These are phyloP conservation scores for Nomada hirtipes DNA, from an alignment of 2,888 invertebrate genomes.

Conservation along the genomic window DNA sequence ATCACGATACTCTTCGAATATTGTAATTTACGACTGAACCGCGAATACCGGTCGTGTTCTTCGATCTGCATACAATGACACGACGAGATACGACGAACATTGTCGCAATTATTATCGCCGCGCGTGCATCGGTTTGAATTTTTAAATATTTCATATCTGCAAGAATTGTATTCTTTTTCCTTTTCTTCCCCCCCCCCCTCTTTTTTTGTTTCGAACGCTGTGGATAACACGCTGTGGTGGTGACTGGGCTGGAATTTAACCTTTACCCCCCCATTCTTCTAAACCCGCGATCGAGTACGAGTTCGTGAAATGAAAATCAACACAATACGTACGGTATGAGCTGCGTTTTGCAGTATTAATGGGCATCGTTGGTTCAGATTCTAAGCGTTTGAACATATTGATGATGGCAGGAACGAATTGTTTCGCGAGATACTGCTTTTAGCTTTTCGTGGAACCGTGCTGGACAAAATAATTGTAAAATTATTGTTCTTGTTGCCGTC, in stretches of 20 bases:
- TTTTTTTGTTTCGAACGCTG: background rate
- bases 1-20: slow-evolving; percentile 60
- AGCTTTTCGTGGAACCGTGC: too few relatives aligned
- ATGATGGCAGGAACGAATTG: too few relatives aligned
- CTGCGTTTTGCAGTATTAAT: too few relatives aligned
- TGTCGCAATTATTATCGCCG: slow-evolving; percentile 55
- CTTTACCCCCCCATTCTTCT: slow-evolving; percentile 28
- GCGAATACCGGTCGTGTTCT: slow-evolving; percentile 54
- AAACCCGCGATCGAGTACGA: background rate
- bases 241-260: slow-evolving; percentile 36
- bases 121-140: slow-evolving; percentile 52
- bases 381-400: too few relatives aligned
- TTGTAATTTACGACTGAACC: slow-evolving; percentile 44
- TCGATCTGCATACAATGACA: slow-evolving; percentile 63
- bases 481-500: too few relatives aligned
- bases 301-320: too few relatives aligned
- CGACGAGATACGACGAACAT: slow-evolving; percentile 44
- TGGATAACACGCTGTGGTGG: background rate
- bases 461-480: too few relatives aligned
- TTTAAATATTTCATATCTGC: slow-evolving; percentile 50
- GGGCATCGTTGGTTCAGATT: too few relatives aligned
- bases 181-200: background rate
- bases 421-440: too few relatives aligned
- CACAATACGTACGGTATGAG: too few relatives aligned
- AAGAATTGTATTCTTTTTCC: background rate